Base-by-base conservation (phyloP, 2,888 invertebrate genomes). In the Prosapia bicincta region DNA sequence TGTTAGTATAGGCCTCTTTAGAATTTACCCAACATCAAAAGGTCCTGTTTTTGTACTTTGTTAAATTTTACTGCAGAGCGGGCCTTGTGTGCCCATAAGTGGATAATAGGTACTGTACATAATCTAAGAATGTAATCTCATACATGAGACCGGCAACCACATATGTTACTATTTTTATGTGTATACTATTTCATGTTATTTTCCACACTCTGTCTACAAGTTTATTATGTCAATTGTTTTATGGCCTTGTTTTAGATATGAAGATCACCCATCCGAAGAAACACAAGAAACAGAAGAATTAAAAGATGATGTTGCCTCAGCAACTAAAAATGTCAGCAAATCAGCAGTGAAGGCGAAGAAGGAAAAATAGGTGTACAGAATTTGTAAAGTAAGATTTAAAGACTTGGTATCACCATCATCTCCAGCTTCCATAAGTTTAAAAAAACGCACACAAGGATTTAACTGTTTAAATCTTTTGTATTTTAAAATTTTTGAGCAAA, bases 241-340 rank as follows among this genome's bases (percentile, higher is more conserved):
- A n/a, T n/a, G n/a, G n/a, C n/a, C n/a, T n/a, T 23, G 24, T 66
- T 67, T 71, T 82, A 92, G 91, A 71, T 92, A 92, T 83, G 92
- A 92, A 84, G 92, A 93, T 85, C 89, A 90, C 84, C 90, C 91
- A 25, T 84, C 89, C 81, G 83, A 84, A 80, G 80, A 87, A 83
- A 82, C 86, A 82, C 83, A 85, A 80, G 83, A 86, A 23, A 76
- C 74, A 15, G 77, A 79, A 69, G 81, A 83, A 78, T 77, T 83
- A 81, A 81, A 84, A 81, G 79, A n/a, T 24, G 24, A 7, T 30
- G 26, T 20, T 71, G n/a, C 7, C 75, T 23, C 83, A 81, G 82
- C 85, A 82, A 77, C 84, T 80, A 81, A 85, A 82, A 82, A 80
- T 79, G 79, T 81, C 78, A 74, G 85, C 83, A 82, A 83, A 82